phyloP scores from a whole-genome alignment of 1,140 invertebrate species.

The Oscheius sp. region DNA sequence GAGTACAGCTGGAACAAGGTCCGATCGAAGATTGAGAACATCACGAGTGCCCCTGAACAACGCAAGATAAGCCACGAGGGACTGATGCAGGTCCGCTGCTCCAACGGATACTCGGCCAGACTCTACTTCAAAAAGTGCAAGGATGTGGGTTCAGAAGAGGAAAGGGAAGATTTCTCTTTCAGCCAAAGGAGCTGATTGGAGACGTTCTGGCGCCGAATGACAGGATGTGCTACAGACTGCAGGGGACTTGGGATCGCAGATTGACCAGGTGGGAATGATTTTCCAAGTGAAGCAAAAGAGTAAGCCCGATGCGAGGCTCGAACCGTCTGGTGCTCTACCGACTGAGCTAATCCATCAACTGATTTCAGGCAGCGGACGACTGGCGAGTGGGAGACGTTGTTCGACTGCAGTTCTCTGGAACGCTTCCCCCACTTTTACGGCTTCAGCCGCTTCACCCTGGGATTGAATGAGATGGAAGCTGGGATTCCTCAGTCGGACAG shows the following conservation, averaged over 20 bases:
- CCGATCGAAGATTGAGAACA: constrained; percentile 36
- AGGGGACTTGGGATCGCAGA: background rate
- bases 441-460: constrained; percentile 44
- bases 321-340: too few species aligned
- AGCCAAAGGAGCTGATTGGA: background rate
- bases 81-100: constrained; percentile 28
- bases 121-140: constrained; percentile 35
- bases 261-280: too few species aligned
- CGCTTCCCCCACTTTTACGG: constrained; percentile 43
- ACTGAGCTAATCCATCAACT: too few species aligned
- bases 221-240: background rate
- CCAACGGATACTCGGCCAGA: constrained; percentile 24
- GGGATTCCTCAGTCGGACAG: constrained; percentile 39
- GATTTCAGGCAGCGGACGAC: background rate
- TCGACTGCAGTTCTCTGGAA: background rate
- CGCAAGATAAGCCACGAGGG: constrained; percentile 37
- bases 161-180: too few species aligned
- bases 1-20: constrained; percentile 45
- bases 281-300: too few species aligned
- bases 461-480: constrained; percentile 40
- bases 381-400: background rate
- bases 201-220: background rate
- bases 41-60: constrained; percentile 37
- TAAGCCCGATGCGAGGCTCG: too few species aligned
- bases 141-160: too few species aligned